These are phyloP conservation scores for Blastobasis adustella DNA, from an alignment of 2,888 invertebrate genomes.

Conservation along the genomic window DNA sequence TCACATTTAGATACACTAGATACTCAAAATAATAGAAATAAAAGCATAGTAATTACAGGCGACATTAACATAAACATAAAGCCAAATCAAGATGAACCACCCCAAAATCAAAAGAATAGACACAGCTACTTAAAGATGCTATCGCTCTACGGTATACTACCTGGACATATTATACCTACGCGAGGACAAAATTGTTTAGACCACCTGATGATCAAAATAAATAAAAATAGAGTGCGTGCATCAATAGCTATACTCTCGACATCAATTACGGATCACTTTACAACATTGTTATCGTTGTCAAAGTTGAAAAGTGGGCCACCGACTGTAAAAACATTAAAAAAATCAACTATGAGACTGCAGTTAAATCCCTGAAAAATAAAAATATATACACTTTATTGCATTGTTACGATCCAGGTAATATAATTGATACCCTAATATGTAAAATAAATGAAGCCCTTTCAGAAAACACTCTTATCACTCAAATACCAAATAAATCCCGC, in stretches of 20 bases:
- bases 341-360: constrained; percentile 2
- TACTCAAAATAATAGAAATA: not conserved
- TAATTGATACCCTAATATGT: constrained; percentile 1
- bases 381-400: not conserved
- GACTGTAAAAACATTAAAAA: not conserved
- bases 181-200: constrained; percentile 9
- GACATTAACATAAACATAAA: not conserved
- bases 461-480: not conserved
- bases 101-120: constrained; percentile 2
- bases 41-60: not conserved
- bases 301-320: not conserved
- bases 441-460: constrained; percentile 1
- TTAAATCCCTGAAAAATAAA: not conserved
- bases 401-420: constrained; percentile 1
- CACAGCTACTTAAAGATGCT: constrained; percentile 7
- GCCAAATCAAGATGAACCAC: not conserved
- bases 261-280: constrained; percentile 6
- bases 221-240: not conserved
- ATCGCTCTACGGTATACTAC: constrained; percentile 3
- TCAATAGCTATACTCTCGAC: constrained; percentile 6
- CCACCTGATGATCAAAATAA: constrained; percentile 2
- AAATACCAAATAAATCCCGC: not conserved
- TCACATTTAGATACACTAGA: not conserved
- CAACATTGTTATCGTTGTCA: not conserved
- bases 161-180: constrained; percentile 8